A percentile compares a stretch with the other conserved stretches of the same genome.
phyloP scores from a whole-genome alignment of 2,797 vertebrate genomes.

The Xyrichtys novacula region DNA sequence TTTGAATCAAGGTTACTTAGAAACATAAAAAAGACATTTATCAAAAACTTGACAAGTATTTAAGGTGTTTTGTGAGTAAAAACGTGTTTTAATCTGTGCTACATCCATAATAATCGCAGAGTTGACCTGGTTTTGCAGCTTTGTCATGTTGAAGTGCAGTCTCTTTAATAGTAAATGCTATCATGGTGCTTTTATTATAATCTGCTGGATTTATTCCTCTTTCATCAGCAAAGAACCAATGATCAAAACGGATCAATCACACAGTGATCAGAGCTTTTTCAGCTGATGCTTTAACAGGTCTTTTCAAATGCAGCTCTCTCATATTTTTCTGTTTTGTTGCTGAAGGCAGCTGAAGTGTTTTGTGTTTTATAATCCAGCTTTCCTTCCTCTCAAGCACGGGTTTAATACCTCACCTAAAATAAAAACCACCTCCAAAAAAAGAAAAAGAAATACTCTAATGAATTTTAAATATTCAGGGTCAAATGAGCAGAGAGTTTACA shows the following conservation, averaged over 20 bases:
- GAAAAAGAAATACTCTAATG: no score
- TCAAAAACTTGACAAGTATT: not conserved
- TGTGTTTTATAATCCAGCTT: not conserved
- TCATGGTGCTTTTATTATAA: constrained; percentile 1
- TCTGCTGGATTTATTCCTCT: not conserved
- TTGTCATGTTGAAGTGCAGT: not conserved
- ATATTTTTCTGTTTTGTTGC: not conserved
- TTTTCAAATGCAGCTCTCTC: not conserved
- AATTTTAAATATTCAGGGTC: no score
- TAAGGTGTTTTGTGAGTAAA: not conserved
- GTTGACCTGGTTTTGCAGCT: not conserved
- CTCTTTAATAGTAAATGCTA: not conserved
- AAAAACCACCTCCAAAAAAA: not conserved
- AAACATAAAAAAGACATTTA: constrained; percentile 9
- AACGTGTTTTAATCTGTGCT: not conserved
- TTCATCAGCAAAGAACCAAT: not conserved
- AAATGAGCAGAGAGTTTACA: no score
- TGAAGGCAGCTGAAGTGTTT: not conserved
- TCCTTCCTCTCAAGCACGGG: no score
- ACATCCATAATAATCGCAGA: constrained; percentile 2
- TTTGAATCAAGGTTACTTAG: constrained; percentile 1
- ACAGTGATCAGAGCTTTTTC: not conserved
- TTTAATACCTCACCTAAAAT: not conserved
- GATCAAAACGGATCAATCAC: no score
- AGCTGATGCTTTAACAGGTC: not conserved